Conservation (phyloP, 2,888 invertebrate species). For the Drosophila acutilabella region DNA sequence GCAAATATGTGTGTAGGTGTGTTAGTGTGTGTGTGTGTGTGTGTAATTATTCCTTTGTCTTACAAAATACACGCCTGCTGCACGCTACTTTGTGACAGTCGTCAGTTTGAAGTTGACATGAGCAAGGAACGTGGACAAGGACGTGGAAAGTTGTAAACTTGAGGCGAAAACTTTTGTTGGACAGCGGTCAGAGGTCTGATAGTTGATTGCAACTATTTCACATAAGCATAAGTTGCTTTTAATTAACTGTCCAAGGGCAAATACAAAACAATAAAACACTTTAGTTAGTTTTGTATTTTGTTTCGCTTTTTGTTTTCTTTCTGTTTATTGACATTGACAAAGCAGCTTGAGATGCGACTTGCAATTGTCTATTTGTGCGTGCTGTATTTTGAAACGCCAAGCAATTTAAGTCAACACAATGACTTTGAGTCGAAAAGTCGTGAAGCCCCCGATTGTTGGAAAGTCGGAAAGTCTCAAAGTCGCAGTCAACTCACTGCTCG, state of each 20-base stretch:
- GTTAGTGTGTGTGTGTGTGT: slow-evolving; percentile 25
- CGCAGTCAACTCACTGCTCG: slow-evolving; percentile 54
- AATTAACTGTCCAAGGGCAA: slow-evolving; percentile 52
- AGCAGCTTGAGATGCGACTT: slow-evolving; percentile 49
- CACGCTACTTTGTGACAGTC: slow-evolving; percentile 31
- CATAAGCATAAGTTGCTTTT: slow-evolving; percentile 55
- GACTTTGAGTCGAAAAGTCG: slow-evolving; percentile 41
- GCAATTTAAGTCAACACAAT: slow-evolving; percentile 71
- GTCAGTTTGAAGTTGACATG: slow-evolving; percentile 33
- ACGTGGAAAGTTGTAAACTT: slow-evolving; percentile 1
- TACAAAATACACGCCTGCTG: slow-evolving; percentile 42
- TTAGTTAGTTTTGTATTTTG: slow-evolving; percentile 20
- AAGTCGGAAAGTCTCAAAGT: slow-evolving; percentile 45
- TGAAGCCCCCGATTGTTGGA: slow-evolving; percentile 21
- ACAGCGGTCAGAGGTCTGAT: slow-evolving; percentile 26
- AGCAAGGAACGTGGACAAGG: not conserved
- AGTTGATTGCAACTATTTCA: slow-evolving; percentile 25
- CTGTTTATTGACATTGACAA: slow-evolving; percentile 46
- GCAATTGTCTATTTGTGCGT: slow-evolving; percentile 60
- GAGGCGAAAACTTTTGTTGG: slow-evolving; percentile 32
- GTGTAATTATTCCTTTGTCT: slow-evolving; percentile 74
- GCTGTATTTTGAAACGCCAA: slow-evolving; percentile 60
- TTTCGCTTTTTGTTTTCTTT: slow-evolving; percentile 1
- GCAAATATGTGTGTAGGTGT: not conserved
- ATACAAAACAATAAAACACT: slow-evolving; percentile 8